Evolutionary conservation across 2,797 vertebrate genomes (phyloP), one percentile per base, ranked within the genome.

Genomic region (Lithobates sylvaticus): DNA sequence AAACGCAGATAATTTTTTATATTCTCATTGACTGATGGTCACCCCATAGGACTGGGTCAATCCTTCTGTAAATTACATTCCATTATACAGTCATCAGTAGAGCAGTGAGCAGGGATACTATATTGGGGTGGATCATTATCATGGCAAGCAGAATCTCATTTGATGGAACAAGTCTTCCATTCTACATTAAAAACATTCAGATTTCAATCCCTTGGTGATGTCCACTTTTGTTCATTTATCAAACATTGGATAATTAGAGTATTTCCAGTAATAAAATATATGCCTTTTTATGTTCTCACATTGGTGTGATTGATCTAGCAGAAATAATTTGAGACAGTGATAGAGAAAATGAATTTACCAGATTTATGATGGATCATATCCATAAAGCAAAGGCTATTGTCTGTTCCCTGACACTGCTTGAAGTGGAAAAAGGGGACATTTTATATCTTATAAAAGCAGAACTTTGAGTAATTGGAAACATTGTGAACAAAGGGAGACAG

Each of bases 241-340:
- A 79, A 79, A 44, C 65, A 27, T 27, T 70, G 68, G n/a, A 54
- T 80, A 70, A 80, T 34, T 80, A 80, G 18, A 34, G 39, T n/a
- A 70, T 80, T 80, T 80, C 78, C 67, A 80, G 78, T 68, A 80
- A 80, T 80, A 70, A 80, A 80, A 80, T 12, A 12, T 29, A 12
- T n/a, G 12, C 10, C 5, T 34, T 61, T 58, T 34, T 61, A 65
- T 65, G 34, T 78, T 78, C 76, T 61, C 29, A 61, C 76, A 65
- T 16, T 7, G 32, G 27, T 29, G 27, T 70, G 78, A 80, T 80
- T 80, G 69, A 70, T 80, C 42, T 80, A 23, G 39, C 27, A 70
- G 27, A 23, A 54, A 80, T 80, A 70, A 70, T 80, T 70, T 67
- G 70, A 50, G 78, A 54, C 78, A 54, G 21, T 70, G 78, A 80